Percentiles rank a stretch among this genome's conserved stretches.
Evolutionary conservation across 2,888 invertebrate genomes (phyloP).

Genomic region (Pecten maximus): DNA sequence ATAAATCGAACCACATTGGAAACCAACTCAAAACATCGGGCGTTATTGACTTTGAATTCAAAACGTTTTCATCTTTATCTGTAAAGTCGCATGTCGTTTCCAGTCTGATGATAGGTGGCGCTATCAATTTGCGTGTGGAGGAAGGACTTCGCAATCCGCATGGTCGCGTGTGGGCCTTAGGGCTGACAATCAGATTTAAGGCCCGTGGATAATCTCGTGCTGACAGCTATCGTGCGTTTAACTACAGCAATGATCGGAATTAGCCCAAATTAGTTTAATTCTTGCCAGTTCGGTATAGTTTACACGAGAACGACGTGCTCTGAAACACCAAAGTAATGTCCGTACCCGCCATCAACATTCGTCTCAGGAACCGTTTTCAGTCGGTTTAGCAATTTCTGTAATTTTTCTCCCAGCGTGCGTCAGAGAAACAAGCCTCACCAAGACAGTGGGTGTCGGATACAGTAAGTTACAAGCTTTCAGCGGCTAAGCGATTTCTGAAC

Average conservation of each 20-base stretch:
- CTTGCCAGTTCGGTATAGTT: conserved; percentile 50
- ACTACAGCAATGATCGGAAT: conserved; percentile 42
- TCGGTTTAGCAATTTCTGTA: conserved; percentile 31
- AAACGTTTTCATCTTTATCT: too few species aligned
- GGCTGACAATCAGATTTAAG: conserved; percentile 38
- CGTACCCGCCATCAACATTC: neutral
- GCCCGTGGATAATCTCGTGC: conserved; percentile 33
- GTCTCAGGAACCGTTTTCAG: conserved; percentile 25
- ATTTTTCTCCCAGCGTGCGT: conserved; percentile 38
- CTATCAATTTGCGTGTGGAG: neutral
- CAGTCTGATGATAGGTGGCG: neutral
- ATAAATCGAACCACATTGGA: too few species aligned
- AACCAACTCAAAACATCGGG: too few species aligned
- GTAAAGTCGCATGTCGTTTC: too few species aligned
- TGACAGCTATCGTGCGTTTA: conserved; percentile 40
- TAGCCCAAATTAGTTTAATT: conserved; percentile 55
- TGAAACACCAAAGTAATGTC: conserved; percentile 42
- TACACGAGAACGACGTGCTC: conserved; percentile 44
- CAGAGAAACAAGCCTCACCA: conserved; percentile 15
- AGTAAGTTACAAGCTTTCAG: conserved; percentile 43
- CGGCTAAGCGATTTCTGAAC: conserved; percentile 45
- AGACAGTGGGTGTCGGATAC: conserved; percentile 47
- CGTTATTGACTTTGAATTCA: too few species aligned
- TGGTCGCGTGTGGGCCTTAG: conserved; percentile 14
- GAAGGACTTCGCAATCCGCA: conserved; percentile 2